Evolutionary conservation across 2,888 invertebrate genomes (phyloP).

Genomic region (Geotrupes spiniger): DNA sequence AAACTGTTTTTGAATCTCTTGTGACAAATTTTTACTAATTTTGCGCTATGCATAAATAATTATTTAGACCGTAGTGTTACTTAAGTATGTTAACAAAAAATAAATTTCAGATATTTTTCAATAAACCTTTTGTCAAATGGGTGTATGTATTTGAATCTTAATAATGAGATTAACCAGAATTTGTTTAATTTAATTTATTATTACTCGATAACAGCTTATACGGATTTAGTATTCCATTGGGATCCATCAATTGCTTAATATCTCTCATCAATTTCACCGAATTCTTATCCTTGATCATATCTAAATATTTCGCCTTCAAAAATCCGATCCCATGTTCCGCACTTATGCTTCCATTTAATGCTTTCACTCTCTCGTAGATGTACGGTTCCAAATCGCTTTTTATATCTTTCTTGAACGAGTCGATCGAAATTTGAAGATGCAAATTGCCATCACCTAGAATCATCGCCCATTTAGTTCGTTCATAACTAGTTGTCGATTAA

Average conservation of each 20-base stretch:
- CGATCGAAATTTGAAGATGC: constrained; percentile 83
- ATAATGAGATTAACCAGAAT: too few relatives aligned
- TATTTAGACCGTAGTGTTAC: too few relatives aligned
- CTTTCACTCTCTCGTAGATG: constrained; percentile 84
- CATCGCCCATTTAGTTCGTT: too few relatives aligned
- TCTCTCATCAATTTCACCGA: constrained; percentile 79
- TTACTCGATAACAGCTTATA: constrained; percentile 84
- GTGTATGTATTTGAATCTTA: too few relatives aligned
- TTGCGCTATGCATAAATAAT: too few relatives aligned
- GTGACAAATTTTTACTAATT: too few relatives aligned
- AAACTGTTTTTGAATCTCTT: too few relatives aligned
- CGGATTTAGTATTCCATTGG: constrained; percentile 92
- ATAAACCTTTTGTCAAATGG: too few relatives aligned
- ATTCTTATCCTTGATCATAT: constrained; percentile 72
- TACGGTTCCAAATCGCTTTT: constrained; percentile 78
- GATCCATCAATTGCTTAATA: constrained; percentile 87
- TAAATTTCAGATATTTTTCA: too few relatives aligned
- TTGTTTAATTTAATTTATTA: too few relatives aligned
- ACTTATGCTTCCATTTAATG: constrained; percentile 82
- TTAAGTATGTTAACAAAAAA: too few relatives aligned
- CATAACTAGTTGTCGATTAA: constrained; percentile 27
- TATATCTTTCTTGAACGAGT: constrained; percentile 62
- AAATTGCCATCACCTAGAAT: constrained; percentile 85
- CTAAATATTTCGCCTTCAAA: constrained; percentile 77
- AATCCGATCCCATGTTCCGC: constrained; percentile 98